phyloP scores from a whole-genome alignment of 1,140 invertebrate species.

The Penaeus vannamei region DNA sequence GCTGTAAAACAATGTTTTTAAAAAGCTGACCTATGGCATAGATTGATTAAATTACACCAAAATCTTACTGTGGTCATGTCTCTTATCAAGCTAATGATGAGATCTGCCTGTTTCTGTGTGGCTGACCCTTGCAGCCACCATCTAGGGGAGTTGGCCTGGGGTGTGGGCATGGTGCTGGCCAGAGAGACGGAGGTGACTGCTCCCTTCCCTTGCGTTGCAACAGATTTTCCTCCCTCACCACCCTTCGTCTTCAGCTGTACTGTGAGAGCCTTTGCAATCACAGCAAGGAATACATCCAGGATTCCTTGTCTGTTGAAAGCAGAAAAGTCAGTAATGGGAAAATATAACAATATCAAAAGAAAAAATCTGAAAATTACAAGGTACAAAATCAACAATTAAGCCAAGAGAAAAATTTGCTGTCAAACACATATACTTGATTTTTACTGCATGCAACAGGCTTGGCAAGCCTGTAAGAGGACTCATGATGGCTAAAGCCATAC shows the following conservation, averaged over 20 bases:
- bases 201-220: constrained; percentile 72
- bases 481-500: too few species aligned
- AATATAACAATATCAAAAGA: background rate
- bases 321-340: background rate
- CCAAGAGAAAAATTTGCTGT: background rate
- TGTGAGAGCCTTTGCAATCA: constrained; percentile 88
- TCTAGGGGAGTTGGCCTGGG: constrained; percentile 74
- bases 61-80: constrained; percentile 90
- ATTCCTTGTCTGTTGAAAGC: constrained; percentile 75
- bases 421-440: too few species aligned
- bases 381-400: background rate
- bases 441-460: too few species aligned
- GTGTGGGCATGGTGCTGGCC: constrained; percentile 76
- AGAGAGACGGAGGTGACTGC: constrained; percentile 78
- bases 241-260: constrained; percentile 90
- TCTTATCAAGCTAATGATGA: constrained; percentile 88
- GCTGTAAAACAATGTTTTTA: background rate
- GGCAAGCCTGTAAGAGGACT: too few species aligned
- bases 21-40: background rate
- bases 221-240: constrained; percentile 73
- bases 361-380: background rate
- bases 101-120: constrained; percentile 86
- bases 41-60: background rate
- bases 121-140: constrained; percentile 92
- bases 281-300: constrained; percentile 88